Evolutionary conservation across 2,113 vertebrate species (phyloP).

Genomic region (Gymnocephalus cernua): DNA sequence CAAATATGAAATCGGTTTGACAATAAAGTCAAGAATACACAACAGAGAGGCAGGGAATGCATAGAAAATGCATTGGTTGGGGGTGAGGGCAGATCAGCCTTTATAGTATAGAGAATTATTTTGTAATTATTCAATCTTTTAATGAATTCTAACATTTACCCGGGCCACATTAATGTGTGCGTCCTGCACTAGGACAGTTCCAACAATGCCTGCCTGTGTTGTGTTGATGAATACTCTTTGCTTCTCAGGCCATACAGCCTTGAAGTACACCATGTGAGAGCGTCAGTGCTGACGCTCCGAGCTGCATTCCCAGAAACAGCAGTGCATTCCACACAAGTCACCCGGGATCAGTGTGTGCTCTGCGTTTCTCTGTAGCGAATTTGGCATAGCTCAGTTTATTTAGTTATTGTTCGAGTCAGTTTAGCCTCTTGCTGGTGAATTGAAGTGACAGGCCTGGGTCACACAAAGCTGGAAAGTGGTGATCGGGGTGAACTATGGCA

Average conservation of each 20-base stretch:
- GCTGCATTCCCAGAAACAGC: slow-evolving; percentile 47
- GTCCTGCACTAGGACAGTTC: background rate
- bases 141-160: background rate
- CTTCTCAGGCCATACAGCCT: background rate
- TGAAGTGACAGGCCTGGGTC: slow-evolving; percentile 25
- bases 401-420: slow-evolving; percentile 19
- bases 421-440: slow-evolving; percentile 1
- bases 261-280: slow-evolving; percentile 26
- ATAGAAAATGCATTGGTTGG: background rate
- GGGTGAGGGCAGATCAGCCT: background rate
- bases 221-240: slow-evolving; percentile 23
- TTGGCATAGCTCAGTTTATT: background rate
- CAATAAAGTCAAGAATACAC: slow-evolving; percentile 12
- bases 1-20: background rate
- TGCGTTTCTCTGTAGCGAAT: background rate
- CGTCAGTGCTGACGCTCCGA: slow-evolving; percentile 56
- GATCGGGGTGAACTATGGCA: background rate
- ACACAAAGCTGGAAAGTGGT: slow-evolving; percentile 13
- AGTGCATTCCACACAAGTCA: slow-evolving; percentile 41
- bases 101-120: background rate
- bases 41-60: background rate
- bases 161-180: background rate
- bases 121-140: background rate
- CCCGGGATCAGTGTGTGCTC: slow-evolving; percentile 5
- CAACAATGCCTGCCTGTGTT: slow-evolving; percentile 50